Percentiles rank a stretch among this genome's conserved stretches.
Conservation (phyloP, 2,113 vertebrate genomes). For the Suricata suricatta region DNA sequence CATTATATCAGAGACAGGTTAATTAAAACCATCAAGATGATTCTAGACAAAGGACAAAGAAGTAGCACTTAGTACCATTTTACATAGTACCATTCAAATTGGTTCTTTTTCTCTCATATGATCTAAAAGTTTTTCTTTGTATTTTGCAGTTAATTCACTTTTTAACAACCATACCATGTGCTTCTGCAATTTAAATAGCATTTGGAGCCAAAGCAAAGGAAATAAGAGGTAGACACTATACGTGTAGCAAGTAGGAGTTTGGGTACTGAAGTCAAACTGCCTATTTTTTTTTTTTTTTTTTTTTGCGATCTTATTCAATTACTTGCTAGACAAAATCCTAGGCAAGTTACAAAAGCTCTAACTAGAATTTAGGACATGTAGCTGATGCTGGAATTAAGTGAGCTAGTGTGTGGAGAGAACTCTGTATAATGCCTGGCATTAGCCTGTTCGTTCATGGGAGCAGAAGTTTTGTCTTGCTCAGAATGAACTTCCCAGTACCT, state of each 20-base stretch:
- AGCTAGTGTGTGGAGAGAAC: not conserved
- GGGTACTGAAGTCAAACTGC: not conserved
- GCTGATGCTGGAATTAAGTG: not conserved
- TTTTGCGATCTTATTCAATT: not conserved
- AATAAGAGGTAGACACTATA: not conserved
- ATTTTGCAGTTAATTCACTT: not conserved
- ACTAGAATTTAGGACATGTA: not conserved
- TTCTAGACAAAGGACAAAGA: not conserved
- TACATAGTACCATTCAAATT: not conserved
- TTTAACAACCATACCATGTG: not conserved
- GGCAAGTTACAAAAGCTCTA: not conserved
- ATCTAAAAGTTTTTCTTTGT: not conserved
- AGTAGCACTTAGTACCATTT: not conserved
- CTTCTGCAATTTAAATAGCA: constrained; percentile 21
- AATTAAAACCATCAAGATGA: constrained; percentile 38
- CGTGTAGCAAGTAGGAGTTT: not conserved
- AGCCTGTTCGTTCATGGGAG: not conserved
- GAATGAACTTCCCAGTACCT: not conserved
- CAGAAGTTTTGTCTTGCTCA: not conserved
- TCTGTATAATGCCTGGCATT: not conserved
- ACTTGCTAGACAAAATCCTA: not conserved
- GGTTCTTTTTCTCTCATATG: not conserved
- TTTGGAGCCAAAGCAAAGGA: constrained; percentile 21
- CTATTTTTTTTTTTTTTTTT: not conserved
- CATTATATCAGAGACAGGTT: not conserved